phyloP scores from a whole-genome alignment of 92 coral and sea anemone species.

The Desmophyllum pertusum region DNA sequence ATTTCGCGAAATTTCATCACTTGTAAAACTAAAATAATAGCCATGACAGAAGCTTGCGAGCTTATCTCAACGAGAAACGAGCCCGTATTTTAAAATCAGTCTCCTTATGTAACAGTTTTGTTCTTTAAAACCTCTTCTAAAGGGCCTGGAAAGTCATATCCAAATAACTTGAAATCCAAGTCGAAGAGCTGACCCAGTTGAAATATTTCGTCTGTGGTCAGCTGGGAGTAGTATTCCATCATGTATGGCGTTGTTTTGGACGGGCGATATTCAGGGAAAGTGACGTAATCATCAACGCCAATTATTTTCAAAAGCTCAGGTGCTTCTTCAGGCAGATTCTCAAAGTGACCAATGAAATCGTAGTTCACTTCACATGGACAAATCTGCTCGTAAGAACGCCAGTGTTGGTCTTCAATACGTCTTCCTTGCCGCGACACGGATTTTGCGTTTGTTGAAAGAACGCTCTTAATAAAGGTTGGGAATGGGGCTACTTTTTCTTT shows the following conservation, averaged over 20 bases:
- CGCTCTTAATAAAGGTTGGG: constrained; percentile 20
- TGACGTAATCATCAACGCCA: constrained; percentile 25
- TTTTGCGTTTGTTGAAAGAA: not conserved
- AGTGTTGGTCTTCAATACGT: constrained; percentile 46
- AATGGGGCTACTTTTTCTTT: not conserved
- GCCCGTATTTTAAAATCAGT: not conserved
- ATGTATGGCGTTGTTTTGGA: constrained; percentile 27
- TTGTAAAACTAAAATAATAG: too few relatives aligned
- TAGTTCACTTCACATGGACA: constrained; percentile 58
- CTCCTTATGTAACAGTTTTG: not conserved
- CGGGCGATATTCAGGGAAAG: constrained; percentile 39
- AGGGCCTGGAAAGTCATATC: constrained; percentile 40
- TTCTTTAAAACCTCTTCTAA: not conserved
- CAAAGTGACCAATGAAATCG: constrained; percentile 56
- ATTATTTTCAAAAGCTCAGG: constrained; percentile 25
- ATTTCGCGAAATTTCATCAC: too few relatives aligned
- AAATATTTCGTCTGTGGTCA: constrained; percentile 24
- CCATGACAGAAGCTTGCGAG: too few relatives aligned
- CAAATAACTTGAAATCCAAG: constrained; percentile 57
- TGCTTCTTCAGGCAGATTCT: constrained; percentile 43
- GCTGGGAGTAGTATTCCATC: constrained; percentile 40
- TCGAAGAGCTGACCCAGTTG: constrained; percentile 39
- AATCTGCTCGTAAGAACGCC: constrained; percentile 51
- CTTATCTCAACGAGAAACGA: not conserved
- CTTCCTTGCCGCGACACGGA: not conserved